Conservation (phyloP, 2,888 invertebrate genomes). For the Sesia apiformis region DNA sequence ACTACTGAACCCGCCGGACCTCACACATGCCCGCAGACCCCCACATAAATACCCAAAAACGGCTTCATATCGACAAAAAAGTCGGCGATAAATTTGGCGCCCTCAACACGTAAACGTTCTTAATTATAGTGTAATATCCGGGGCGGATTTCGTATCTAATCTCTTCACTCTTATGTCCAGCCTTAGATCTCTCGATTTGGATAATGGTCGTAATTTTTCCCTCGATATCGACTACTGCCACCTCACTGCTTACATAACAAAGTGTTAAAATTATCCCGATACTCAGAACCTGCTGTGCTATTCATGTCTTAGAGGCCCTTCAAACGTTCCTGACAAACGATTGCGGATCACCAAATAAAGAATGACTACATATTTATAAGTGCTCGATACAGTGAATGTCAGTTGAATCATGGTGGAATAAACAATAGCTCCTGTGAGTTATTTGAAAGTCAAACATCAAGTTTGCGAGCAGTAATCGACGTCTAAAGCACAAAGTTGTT, state of each 20-base stretch:
- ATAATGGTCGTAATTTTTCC: conserved; percentile 33
- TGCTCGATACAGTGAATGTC: conserved; percentile 37
- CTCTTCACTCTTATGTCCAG: conserved; percentile 50
- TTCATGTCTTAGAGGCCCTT: conserved; percentile 26
- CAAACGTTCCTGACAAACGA: conserved; percentile 38
- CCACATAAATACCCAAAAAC: conserved; percentile 64
- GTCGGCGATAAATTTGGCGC: conserved; percentile 73
- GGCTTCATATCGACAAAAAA: conserved; percentile 71
- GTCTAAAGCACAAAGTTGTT: conserved; percentile 49
- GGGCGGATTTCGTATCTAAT: conserved; percentile 62
- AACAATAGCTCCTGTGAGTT: conserved; percentile 39
- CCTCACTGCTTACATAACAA: neutral
- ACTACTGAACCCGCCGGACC: conserved; percentile 64
- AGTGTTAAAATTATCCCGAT: neutral
- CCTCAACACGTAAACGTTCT: conserved; percentile 69
- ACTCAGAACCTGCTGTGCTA: conserved; percentile 5
- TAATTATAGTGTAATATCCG: conserved; percentile 71
- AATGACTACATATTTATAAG: conserved; percentile 49
- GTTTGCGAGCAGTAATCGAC: conserved; percentile 43
- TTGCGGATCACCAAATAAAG: conserved; percentile 46
- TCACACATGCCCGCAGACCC: conserved; percentile 56
- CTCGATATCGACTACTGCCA: conserved; percentile 41
- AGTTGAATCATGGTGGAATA: conserved; percentile 37
- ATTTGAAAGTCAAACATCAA: conserved; percentile 56
- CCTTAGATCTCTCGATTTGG: conserved; percentile 22